Percentiles rank a stretch among this genome's conserved stretches.
phyloP scores from a whole-genome alignment of 2,888 invertebrate species.

The Netelia virgata region DNA sequence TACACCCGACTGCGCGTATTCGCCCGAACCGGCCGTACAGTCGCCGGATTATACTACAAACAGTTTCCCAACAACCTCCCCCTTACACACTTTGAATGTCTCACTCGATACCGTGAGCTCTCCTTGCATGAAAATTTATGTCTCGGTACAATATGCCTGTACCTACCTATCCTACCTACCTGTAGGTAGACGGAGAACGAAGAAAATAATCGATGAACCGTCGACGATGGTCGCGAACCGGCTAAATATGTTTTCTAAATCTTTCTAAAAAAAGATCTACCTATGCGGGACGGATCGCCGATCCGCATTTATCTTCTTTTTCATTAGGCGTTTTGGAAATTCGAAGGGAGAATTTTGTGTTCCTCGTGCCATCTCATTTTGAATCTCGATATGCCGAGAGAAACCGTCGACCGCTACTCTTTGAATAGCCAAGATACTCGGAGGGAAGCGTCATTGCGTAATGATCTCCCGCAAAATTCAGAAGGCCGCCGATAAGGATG shows the following conservation, averaged over 20 bases:
- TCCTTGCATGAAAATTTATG: background rate
- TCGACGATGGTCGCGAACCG: too few relatives aligned
- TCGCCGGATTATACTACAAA: slow-evolving; percentile 42
- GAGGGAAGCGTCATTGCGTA: slow-evolving; percentile 50
- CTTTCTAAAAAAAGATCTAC: too few relatives aligned
- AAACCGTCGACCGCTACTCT: too few relatives aligned
- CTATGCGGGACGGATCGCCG: too few relatives aligned
- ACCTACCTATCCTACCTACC: too few relatives aligned
- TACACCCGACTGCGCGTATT: slow-evolving; percentile 3
- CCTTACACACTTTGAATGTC: slow-evolving; percentile 8
- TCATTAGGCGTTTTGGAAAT: too few relatives aligned
- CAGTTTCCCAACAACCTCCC: slow-evolving; percentile 26
- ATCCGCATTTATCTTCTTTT: too few relatives aligned
- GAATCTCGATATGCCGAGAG: too few relatives aligned
- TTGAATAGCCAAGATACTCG: slow-evolving; percentile 24
- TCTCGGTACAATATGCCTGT: background rate
- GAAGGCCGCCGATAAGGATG: slow-evolving; percentile 64
- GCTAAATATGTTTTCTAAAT: too few relatives aligned
- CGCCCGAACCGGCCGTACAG: slow-evolving; percentile 30
- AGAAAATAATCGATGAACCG: background rate
- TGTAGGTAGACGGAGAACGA: background rate
- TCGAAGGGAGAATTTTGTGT: too few relatives aligned
- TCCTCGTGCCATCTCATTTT: too few relatives aligned
- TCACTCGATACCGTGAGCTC: background rate
- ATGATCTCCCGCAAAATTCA: slow-evolving; percentile 58